phyloP scores from a whole-genome alignment of 2,888 invertebrate genomes.

The Pardosa pseudoannulata region DNA sequence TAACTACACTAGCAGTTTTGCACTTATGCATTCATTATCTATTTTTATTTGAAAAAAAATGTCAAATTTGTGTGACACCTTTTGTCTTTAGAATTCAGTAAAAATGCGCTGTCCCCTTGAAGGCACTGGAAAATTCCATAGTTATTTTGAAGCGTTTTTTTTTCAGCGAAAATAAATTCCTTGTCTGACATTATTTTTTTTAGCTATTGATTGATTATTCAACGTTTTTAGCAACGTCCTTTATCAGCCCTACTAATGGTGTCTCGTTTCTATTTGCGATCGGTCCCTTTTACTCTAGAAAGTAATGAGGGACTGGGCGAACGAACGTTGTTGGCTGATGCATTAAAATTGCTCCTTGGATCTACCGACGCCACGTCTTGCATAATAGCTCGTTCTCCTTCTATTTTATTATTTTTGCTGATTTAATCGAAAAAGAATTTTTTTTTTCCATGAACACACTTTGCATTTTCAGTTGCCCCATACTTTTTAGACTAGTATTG shows the following conservation, averaged over 20 bases:
- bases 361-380: constrained; percentile 20
- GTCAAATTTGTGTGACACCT: no score
- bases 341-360: constrained; percentile 57
- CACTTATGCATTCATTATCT: no score
- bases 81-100: no score
- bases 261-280: neutral
- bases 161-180: no score
- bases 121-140: no score
- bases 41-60: no score
- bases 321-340: constrained; percentile 44
- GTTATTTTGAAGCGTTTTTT: no score
- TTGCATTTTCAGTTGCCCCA: constrained; percentile 1
- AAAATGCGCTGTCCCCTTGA: no score
- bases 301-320: constrained; percentile 53
- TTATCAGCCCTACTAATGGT: neutral
- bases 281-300: neutral
- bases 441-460: neutral
- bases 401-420: constrained; percentile 19
- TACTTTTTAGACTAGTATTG: constrained; percentile 7
- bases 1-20: no score
- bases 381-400: constrained; percentile 39
- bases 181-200: no score
- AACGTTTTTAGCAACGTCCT: no score
- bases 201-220: no score
- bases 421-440: neutral